Percentiles rank a stretch among this genome's conserved stretches.
Conservation (phyloP, 2,797 vertebrate species). For the Rhinoraja longicauda region DNA sequence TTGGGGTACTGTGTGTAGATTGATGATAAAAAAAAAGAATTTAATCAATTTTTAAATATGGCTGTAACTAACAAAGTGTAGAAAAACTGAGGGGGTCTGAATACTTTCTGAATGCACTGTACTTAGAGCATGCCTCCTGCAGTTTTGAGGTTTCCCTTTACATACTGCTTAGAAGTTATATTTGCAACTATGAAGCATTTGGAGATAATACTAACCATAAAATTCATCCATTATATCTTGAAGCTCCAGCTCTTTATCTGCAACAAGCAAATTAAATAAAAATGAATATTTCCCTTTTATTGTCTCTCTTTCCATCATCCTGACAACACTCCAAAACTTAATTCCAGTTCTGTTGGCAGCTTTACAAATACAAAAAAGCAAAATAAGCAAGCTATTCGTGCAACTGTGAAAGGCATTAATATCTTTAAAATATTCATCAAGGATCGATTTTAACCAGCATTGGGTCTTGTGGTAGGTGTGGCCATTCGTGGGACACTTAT, state of each 20-base stretch:
- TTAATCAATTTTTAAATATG: no score
- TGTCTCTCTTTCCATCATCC: not conserved
- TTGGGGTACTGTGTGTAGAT: no score
- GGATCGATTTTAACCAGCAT: not conserved
- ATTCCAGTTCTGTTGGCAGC: not conserved
- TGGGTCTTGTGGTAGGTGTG: not conserved
- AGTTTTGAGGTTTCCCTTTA: not conserved
- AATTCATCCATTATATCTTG: conserved; percentile 12
- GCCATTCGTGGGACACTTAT: not conserved
- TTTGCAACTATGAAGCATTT: no score
- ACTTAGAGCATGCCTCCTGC: not conserved
- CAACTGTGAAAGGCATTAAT: not conserved
- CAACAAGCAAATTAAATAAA: not conserved
- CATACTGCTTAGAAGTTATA: not conserved
- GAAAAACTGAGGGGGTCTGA: no score
- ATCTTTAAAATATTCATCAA: not conserved
- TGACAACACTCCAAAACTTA: no score
- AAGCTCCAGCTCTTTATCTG: not conserved
- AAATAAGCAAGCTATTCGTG: not conserved
- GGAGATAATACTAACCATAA: not conserved
- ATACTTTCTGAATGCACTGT: not conserved
- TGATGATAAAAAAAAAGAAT: no score
- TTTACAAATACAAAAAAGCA: not conserved
- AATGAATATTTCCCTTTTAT: not conserved
- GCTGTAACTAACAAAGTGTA: no score